Conservation (phyloP, 2,888 invertebrate species). For the Monoplex corrugatus region DNA sequence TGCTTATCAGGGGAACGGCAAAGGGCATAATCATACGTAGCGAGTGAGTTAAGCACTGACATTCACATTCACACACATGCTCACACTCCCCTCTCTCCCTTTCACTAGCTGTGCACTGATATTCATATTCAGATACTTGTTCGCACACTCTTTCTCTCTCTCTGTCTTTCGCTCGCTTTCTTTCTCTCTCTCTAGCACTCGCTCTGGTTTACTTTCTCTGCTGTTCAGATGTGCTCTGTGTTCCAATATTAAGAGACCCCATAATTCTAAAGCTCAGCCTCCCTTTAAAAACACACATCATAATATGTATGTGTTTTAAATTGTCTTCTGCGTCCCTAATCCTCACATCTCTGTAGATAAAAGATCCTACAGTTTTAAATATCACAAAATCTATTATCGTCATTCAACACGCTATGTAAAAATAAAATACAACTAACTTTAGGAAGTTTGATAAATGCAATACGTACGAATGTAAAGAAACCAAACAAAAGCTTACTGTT, state of each 20-base stretch:
- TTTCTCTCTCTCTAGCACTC: not conserved
- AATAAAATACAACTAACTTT: too few species aligned
- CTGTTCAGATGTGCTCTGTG: conserved; percentile 14
- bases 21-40: too few species aligned
- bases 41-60: too few species aligned
- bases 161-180: not conserved
- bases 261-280: not conserved
- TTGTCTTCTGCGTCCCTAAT: not conserved
- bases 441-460: too few species aligned
- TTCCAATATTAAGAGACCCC: conserved; percentile 15
- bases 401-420: not conserved
- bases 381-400: not conserved
- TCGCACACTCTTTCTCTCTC: not conserved
- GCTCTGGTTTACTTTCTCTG: conserved; percentile 42
- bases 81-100: too few species aligned
- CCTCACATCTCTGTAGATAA: too few species aligned
- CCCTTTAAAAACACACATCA: not conserved
- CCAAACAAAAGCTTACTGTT: too few species aligned
- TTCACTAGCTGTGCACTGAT: not conserved
- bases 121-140: not conserved
- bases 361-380: too few species aligned
- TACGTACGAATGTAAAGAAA: too few species aligned
- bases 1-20: too few species aligned
- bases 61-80: too few species aligned
- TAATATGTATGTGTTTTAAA: not conserved